Percentiles rank a stretch among this genome's conserved stretches.
Conservation (phyloP, 2,797 vertebrate genomes). For the Clamator glandarius region DNA sequence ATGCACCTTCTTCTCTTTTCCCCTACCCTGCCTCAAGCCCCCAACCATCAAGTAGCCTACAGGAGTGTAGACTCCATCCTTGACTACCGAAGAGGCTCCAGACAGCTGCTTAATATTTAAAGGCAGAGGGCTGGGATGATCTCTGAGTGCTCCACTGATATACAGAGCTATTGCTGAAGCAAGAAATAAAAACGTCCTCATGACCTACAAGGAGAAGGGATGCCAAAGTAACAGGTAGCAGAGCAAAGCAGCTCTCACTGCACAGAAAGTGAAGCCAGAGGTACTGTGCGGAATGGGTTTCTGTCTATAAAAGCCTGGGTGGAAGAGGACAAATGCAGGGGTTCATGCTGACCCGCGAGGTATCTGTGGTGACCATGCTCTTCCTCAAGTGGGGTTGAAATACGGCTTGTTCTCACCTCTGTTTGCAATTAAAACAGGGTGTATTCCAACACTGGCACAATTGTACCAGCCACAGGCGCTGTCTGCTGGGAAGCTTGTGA, state of each 20-base stretch:
- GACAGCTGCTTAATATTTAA: not conserved
- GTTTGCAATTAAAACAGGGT: not conserved
- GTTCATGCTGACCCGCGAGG: rapidly evolving
- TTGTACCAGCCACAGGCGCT: not conserved
- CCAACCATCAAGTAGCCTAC: not conserved
- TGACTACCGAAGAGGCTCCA: not conserved
- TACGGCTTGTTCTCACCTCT: not conserved
- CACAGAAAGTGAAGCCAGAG: rapidly evolving
- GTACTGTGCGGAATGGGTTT: not conserved
- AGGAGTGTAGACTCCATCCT: not conserved
- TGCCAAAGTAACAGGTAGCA: not conserved
- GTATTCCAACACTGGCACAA: not conserved
- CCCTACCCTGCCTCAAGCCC: not conserved
- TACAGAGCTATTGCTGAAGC: not conserved
- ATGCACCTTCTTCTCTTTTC: not conserved
- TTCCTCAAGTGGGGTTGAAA: not conserved
- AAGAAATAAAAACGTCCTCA: not conserved
- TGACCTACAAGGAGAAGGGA: not conserved
- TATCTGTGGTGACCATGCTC: rapidly evolving
- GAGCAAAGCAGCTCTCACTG: not conserved
- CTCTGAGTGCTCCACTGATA: not conserved
- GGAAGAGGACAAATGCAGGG: too few species aligned
- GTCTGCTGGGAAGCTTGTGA: not conserved
- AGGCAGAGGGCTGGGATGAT: not conserved
- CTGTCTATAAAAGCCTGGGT: not conserved